Evolutionary conservation across 2,797 vertebrate species (phyloP).

Genomic region (Channallabes apus): DNA sequence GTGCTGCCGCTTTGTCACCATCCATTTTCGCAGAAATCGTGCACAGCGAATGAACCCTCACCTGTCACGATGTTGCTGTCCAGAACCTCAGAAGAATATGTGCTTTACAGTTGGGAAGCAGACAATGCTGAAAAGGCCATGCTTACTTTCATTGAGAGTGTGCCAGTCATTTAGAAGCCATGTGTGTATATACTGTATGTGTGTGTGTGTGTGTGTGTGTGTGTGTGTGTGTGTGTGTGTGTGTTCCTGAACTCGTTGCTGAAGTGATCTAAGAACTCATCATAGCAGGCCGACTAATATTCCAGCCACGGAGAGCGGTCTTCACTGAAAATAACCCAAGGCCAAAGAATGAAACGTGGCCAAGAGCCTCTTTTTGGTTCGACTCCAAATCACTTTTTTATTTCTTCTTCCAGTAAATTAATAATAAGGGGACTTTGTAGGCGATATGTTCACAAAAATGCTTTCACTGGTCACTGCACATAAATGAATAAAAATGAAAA

Average conservation of each 20-base stretch:
- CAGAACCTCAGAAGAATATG: not conserved
- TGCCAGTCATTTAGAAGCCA: not conserved
- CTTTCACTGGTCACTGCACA: not conserved
- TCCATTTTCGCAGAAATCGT: not conserved
- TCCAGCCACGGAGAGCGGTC: not conserved
- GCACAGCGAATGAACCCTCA: not conserved
- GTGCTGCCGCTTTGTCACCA: not conserved
- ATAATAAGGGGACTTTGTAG: not conserved
- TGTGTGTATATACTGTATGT: not conserved
- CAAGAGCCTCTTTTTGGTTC: not conserved
- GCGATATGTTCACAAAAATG: not conserved
- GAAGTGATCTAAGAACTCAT: not conserved
- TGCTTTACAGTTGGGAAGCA: not conserved
- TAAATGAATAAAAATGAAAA: conserved; percentile 4
- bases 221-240: not conserved
- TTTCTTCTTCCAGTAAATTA: not conserved
- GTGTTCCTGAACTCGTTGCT: not conserved
- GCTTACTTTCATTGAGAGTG: not conserved
- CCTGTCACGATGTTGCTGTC: too few species aligned
- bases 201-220: too few species aligned
- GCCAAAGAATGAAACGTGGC: not conserved
- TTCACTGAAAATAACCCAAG: not conserved
- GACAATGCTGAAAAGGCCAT: not conserved
- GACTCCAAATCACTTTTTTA: not conserved
- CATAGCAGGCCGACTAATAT: not conserved